These are phyloP conservation scores for Daboia siamensis DNA, from an alignment of 2,113 vertebrate genomes.

Conservation along the genomic window DNA sequence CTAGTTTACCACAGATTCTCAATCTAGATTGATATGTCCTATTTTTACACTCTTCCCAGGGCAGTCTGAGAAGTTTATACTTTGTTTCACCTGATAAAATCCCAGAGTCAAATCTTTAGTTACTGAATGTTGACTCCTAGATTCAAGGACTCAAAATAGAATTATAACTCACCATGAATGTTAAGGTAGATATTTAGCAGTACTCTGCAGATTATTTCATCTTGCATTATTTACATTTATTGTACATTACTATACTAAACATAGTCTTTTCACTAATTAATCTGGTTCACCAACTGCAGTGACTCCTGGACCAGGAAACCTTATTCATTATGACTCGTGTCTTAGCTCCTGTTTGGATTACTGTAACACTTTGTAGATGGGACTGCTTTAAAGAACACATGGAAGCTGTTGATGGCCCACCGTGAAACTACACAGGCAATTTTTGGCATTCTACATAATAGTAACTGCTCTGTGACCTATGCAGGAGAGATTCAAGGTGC, in stretches of 20 bases:
- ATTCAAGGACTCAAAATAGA: background rate
- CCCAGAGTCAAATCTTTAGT: background rate
- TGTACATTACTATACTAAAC: background rate
- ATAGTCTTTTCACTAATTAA: background rate
- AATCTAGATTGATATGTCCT: background rate
- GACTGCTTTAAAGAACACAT: background rate
- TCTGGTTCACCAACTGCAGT: background rate
- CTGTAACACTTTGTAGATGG: background rate
- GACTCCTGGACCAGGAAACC: too few relatives aligned
- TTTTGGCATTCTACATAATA: background rate
- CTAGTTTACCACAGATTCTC: background rate
- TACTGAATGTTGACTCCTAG: too few relatives aligned
- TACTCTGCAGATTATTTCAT: background rate
- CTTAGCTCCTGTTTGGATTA: background rate
- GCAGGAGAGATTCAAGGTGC: background rate
- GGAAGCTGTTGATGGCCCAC: background rate
- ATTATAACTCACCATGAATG: background rate
- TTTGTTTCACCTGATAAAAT: background rate
- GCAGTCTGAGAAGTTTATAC: background rate
- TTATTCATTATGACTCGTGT: background rate
- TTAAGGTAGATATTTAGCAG: background rate
- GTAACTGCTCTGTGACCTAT: background rate
- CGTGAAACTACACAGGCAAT: background rate
- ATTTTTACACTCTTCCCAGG: background rate
- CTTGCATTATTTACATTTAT: background rate